Base-by-base conservation (phyloP, 2,888 invertebrate species). In the Drosophila kuntzei region DNA sequence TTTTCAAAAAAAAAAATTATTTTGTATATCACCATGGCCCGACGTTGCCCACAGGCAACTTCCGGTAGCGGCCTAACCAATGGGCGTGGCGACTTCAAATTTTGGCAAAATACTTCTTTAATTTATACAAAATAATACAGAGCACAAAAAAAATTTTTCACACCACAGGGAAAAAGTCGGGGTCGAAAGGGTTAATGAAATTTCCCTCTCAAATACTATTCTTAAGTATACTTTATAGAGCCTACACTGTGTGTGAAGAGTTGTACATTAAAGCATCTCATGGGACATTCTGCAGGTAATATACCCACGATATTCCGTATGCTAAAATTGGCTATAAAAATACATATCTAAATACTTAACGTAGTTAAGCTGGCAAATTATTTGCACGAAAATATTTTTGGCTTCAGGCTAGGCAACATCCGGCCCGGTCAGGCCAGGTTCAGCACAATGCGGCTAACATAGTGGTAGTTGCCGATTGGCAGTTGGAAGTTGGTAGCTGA, bases 371-470 rank as follows among this genome's bases (percentile, higher is more conserved):
- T 73, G 69, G 83, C 84, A 80, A 86, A 86, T 86, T 86, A 86
- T 86, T 86, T 86, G 80, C 85, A 86, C 88, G 87, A 86, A 88
- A 83, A 83, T 86, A 83, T 86, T 86, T 78, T 79, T 66, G 62
- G 65, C 68, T 64, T 37, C 51, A 43, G 70, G 71, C 80, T 65
- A 57, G 76, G 66, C 57, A 49, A 79, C 80, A 82, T 84, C 86
- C 83, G 86, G 82, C 54, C 58, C 46, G 46, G 32, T 12, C 16
- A 8, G 22, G 43, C 25, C 14, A 27, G 39, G 41, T 22, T 36
- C 27, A 18, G n/a, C 39, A 53, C 37, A 51, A 39, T 39, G 54
- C 39, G 49, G 37, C 22, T 44, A 44, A 36, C 70, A 66, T 66
- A 66, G 63, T 63, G 29, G 22, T 59, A 20, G 36, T 44, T 43